These are phyloP conservation scores for Masticophis lateralis DNA, from an alignment of 2,797 vertebrate species.

Conservation along the genomic window DNA sequence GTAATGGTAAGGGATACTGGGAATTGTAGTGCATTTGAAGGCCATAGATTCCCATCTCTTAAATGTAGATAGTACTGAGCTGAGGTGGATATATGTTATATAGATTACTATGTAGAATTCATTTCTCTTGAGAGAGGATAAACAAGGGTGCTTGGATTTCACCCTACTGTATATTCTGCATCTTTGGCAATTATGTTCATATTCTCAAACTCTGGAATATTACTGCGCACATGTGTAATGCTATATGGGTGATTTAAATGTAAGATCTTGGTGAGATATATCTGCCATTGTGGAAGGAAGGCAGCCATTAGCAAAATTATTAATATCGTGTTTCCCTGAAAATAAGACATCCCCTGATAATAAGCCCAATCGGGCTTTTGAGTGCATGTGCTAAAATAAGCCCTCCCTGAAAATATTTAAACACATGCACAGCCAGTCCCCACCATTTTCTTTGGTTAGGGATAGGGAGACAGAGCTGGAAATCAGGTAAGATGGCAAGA, in stretches of 20 bases:
- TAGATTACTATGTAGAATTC: neutral
- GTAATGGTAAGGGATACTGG: neutral
- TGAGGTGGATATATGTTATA: neutral
- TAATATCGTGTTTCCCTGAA: neutral
- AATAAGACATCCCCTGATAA: too few relatives aligned
- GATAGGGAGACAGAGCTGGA: too few relatives aligned
- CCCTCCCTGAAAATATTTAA: too few relatives aligned
- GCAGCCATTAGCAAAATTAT: neutral
- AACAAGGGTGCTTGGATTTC: neutral
- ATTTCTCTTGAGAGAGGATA: neutral
- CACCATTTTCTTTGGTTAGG: too few relatives aligned
- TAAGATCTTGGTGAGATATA: neutral
- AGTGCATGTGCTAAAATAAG: too few relatives aligned
- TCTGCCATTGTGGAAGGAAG: neutral
- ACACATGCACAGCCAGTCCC: too few relatives aligned
- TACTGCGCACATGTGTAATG: neutral
- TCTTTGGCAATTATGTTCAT: neutral
- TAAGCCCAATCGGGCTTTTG: too few relatives aligned
- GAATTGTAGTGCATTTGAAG: neutral
- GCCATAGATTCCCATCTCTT: neutral
- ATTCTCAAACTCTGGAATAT: neutral
- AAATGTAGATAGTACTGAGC: neutral
- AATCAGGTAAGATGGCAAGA: too few relatives aligned
- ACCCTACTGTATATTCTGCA: neutral
- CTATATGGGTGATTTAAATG: neutral